Evolutionary conservation across 2,888 invertebrate species (phyloP).

Genomic region (Latrodectus elegans): DNA sequence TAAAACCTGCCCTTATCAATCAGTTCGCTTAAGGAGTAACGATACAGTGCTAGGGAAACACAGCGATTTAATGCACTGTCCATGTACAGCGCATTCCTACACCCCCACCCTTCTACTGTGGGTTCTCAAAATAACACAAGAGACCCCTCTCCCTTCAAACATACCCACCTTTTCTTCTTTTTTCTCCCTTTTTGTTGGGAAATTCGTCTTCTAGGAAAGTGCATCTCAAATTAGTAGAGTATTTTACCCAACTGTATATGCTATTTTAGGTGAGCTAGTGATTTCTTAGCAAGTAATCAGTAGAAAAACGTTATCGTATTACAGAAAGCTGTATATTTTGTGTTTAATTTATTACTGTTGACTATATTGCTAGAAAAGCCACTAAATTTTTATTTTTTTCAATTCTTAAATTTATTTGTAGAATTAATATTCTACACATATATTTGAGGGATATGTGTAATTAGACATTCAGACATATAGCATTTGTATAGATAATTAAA

Average conservation of each 20-base stretch:
- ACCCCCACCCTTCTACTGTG: slow-evolving; percentile 6
- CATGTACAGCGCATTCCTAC: slow-evolving; percentile 35
- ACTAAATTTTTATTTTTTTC: no score
- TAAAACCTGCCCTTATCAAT: slow-evolving; percentile 69
- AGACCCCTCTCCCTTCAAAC: slow-evolving; percentile 1
- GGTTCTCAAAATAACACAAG: slow-evolving; percentile 31
- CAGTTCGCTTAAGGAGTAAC: slow-evolving; percentile 51
- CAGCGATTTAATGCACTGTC: slow-evolving; percentile 64
- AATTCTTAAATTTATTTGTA: no score
- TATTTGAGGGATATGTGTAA: no score
- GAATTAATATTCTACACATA: no score
- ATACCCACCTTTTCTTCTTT: slow-evolving; percentile 6
- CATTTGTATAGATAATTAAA: no score
- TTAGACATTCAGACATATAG: no score
- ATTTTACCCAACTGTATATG: background rate
- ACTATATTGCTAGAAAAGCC: no score
- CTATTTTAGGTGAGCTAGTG: no score
- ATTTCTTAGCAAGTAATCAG: no score
- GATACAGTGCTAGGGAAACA: slow-evolving; percentile 35
- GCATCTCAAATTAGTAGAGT: background rate
- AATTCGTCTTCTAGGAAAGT: background rate
- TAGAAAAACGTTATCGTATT: no score
- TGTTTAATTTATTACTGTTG: no score
- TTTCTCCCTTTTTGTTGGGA: background rate
- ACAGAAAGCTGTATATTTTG: no score